phyloP scores from a whole-genome alignment of 2,797 vertebrate species.

The Florisuga fusca region DNA sequence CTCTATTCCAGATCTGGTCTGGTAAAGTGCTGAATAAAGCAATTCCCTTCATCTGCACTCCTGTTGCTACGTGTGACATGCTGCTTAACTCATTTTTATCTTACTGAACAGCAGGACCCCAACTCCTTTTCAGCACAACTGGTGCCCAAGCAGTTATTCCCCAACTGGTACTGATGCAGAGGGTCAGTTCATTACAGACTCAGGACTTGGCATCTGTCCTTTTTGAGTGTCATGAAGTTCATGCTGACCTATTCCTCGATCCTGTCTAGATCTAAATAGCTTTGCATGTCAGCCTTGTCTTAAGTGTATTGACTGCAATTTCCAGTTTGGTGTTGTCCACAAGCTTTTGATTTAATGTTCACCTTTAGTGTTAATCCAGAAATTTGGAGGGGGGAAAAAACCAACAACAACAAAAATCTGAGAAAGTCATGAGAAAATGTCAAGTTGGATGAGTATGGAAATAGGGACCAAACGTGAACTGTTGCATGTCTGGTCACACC shows the following conservation, averaged over 20 bases:
- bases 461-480: constrained; percentile 68
- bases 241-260: background rate
- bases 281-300: background rate
- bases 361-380: background rate
- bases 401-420: constrained; percentile 3
- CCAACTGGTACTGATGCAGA: background rate
- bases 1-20: background rate
- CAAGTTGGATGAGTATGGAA: constrained; percentile 59
- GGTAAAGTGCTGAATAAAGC: background rate
- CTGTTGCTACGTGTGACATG: background rate
- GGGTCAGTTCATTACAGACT: background rate
- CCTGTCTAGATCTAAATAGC: background rate
- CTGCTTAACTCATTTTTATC: background rate
- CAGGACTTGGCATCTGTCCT: background rate
- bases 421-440: constrained; percentile 65
- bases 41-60: background rate
- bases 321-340: background rate
- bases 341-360: background rate
- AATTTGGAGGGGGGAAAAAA: background rate
- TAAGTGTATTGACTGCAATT: background rate
- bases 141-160: background rate
- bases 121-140: background rate
- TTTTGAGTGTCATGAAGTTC: background rate
- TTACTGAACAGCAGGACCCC: background rate
- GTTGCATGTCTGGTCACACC: constrained; percentile 64